Evolutionary conservation across 2,888 invertebrate genomes (phyloP).

Genomic region (Ischnus inquisitorius): DNA sequence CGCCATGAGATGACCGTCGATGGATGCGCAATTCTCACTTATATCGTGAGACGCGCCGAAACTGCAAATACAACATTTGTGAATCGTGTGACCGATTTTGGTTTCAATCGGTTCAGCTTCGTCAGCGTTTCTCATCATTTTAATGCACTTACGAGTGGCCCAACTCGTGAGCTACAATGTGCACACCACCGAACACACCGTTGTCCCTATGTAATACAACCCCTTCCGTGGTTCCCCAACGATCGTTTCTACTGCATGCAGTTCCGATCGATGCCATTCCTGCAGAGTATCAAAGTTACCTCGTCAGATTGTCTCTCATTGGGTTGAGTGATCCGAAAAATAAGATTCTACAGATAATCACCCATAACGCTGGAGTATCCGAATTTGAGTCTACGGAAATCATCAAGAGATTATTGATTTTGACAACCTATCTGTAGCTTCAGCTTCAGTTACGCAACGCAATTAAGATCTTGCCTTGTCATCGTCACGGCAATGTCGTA

Average conservation of each 20-base stretch:
- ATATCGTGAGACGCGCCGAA: slow-evolving; percentile 42
- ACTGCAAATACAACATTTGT: slow-evolving; percentile 1
- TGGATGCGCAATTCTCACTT: not conserved
- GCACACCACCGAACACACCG: slow-evolving; percentile 31
- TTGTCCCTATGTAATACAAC: slow-evolving; percentile 32
- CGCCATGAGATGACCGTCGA: slow-evolving; percentile 45
- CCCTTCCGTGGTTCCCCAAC: not conserved
- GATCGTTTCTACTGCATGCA: not conserved
- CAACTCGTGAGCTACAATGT: slow-evolving; percentile 55
- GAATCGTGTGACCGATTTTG: not conserved
- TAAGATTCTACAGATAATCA: not conserved
- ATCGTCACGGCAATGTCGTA: slow-evolving; percentile 46
- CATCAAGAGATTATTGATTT: not conserved
- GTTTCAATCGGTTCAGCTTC: not conserved
- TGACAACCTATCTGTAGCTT: not conserved
- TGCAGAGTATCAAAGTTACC: not conserved
- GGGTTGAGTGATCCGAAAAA: not conserved
- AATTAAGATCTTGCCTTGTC: slow-evolving; percentile 33
- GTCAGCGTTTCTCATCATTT: not conserved
- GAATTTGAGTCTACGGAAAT: slow-evolving; percentile 6
- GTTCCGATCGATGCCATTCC: not conserved
- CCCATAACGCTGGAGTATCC: not conserved
- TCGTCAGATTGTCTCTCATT: not conserved
- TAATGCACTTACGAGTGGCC: slow-evolving; percentile 52
- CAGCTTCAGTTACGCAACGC: not conserved